A percentile compares a stretch with the other conserved stretches of the same genome.
Conservation (phyloP, 2,797 vertebrate genomes). For the Podargus strigoides region DNA sequence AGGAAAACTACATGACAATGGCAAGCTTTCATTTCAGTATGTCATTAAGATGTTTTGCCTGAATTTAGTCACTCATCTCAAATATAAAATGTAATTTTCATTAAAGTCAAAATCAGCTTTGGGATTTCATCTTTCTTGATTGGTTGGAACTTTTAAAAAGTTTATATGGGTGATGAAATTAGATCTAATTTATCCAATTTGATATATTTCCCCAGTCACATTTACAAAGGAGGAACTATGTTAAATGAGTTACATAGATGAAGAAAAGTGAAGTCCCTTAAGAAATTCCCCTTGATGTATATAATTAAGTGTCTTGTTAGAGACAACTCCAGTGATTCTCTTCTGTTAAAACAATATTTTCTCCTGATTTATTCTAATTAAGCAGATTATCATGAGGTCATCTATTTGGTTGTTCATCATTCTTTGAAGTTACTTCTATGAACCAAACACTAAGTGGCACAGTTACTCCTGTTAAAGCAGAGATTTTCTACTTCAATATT, state of each 20-base stretch:
- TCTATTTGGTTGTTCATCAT: conserved; percentile 8
- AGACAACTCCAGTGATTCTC: conserved; percentile 43
- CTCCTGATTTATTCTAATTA: conserved; percentile 58
- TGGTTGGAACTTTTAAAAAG: conserved; percentile 27
- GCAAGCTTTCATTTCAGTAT: neutral
- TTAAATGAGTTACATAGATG: conserved; percentile 44
- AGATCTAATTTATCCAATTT: conserved; percentile 50
- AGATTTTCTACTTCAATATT: neutral
- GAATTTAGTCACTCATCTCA: neutral
- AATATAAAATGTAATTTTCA: neutral
- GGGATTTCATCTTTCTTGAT: neutral
- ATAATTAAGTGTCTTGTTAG: conserved; percentile 67
- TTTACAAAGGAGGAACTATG: conserved; percentile 36
- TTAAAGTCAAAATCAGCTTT: neutral
- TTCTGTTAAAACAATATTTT: conserved; percentile 57
- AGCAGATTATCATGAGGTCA: conserved; percentile 42
- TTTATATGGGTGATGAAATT: conserved; percentile 34
- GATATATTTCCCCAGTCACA: conserved; percentile 33
- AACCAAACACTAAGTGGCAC: neutral
- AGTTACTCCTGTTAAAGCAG: neutral
- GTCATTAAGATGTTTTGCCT: neutral
- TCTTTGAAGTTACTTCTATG: conserved; percentile 9
- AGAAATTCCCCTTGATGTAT: conserved; percentile 60
- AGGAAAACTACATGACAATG: neutral
- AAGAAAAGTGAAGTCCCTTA: conserved; percentile 49